Base-by-base conservation (phyloP, 2,888 invertebrate species). In the Vannuccia rotundouncinata region DNA sequence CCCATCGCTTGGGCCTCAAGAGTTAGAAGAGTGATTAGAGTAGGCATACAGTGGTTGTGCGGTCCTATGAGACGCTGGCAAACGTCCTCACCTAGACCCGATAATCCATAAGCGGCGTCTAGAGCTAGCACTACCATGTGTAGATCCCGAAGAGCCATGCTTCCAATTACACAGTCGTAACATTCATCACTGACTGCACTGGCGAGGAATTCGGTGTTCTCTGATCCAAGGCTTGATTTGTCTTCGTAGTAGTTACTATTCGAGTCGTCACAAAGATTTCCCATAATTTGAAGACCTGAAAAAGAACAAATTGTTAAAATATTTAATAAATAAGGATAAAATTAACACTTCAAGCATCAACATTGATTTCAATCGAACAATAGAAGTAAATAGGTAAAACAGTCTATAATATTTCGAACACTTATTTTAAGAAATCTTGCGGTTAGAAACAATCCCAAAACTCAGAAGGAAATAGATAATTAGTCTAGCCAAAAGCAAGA, bases 1-100 rank as follows among this genome's bases (percentile, higher is more conserved):
- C 79, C 79, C 79, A 79, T 79, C 22, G 73, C 79, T 75, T 79
- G 79, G 5, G 79, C 79, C 29, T 79, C 79, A 25, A 79, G 27
- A 5, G 73, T 79, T 25, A 79, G 27, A 17, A 79, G 73, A 28
- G 74, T 79, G 22, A 74, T 74, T 22, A 79, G 25, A 2, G 74
- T 73, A 1, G 73, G 30, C n/a, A 75, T 29, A 75, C 75, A 75
- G 75, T 75, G 75, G n/a, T 75, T 31, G 1, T 75, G 2, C 30
- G 75, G 31, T 2, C 66, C 66, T 17, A 75, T 75, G 27, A 75
- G 22, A 17, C 75, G 75, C 22, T 75, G 22, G 29, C 79, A 79
- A 17, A 74, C 66, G 0, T 28, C 30, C 1, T 60, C 25, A 76
- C 73, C 79, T 10, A 79, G 60, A 28, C 27, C 31, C 22, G 79